These are phyloP conservation scores for Psylliodes chrysocephalus DNA, from an alignment of 2,888 invertebrate species.

Conservation along the genomic window DNA sequence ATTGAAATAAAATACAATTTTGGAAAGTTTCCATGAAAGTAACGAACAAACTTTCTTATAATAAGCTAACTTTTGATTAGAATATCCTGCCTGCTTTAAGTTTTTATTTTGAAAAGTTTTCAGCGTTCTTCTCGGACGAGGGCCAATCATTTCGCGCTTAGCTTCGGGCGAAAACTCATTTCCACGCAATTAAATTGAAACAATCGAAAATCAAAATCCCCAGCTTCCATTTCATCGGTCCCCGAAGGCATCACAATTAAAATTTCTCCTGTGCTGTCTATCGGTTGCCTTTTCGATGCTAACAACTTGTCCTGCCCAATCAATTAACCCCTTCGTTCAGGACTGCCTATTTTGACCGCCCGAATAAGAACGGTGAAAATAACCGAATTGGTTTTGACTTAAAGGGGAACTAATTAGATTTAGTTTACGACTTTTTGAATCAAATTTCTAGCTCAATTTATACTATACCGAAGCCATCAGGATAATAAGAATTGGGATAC, in stretches of 20 bases:
- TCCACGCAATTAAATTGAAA: conserved; percentile 24
- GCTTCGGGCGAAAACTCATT: conserved; percentile 8
- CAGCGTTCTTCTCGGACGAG: neutral
- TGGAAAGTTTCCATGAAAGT: no score
- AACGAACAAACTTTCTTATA: neutral
- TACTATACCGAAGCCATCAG: no score
- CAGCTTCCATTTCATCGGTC: conserved; percentile 21
- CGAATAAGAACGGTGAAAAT: neutral
- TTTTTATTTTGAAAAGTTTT: neutral
- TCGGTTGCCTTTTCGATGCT: conserved; percentile 25
- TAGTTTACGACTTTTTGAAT: neutral
- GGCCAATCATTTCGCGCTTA: neutral
- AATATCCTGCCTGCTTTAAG: neutral
- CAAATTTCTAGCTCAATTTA: no score
- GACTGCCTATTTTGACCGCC: conserved; percentile 8
- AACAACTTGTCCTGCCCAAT: conserved; percentile 20
- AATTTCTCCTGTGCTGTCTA: conserved; percentile 15
- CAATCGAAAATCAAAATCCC: conserved; percentile 30
- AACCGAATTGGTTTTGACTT: neutral
- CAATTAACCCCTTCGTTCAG: conserved; percentile 21
- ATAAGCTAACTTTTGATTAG: conserved; percentile 6
- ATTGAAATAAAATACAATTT: no score
- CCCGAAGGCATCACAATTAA: conserved; percentile 25
- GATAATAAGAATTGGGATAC: no score
- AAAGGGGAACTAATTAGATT: neutral